Percentiles rank a stretch among this genome's conserved stretches.
phyloP scores from a whole-genome alignment of 2,888 invertebrate species.

The Hofmannophila pseudospretella region DNA sequence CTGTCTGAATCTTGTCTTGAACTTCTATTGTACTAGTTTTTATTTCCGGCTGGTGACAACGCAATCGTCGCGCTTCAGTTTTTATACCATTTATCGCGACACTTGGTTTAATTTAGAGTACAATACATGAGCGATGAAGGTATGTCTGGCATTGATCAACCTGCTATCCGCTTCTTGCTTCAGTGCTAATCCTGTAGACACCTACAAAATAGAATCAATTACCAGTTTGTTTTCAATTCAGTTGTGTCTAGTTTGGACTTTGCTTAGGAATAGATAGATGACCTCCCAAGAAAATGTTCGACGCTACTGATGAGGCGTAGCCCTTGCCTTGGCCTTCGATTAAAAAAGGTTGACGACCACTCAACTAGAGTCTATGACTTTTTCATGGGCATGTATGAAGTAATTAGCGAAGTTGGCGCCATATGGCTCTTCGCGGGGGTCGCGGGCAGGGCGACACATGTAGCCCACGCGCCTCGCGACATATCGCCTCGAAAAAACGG shows the following conservation, averaged over 20 bases:
- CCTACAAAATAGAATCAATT: too few relatives aligned
- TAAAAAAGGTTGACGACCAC: slow-evolving; percentile 3
- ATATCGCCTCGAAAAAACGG: slow-evolving; percentile 47
- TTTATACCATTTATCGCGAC: slow-evolving; percentile 20
- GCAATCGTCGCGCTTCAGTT: slow-evolving; percentile 13
- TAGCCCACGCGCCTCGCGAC: slow-evolving; percentile 52
- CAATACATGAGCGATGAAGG: too few relatives aligned
- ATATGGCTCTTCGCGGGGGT: slow-evolving; percentile 65
- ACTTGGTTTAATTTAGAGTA: neutral
- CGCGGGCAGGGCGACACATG: slow-evolving; percentile 54
- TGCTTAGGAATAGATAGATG: too few relatives aligned
- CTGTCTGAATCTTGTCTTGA: slow-evolving; percentile 51
- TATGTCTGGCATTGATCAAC: too few relatives aligned
- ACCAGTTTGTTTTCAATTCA: too few relatives aligned
- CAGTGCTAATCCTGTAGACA: too few relatives aligned
- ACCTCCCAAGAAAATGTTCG: too few relatives aligned
- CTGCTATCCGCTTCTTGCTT: too few relatives aligned
- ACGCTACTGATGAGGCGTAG: too few relatives aligned
- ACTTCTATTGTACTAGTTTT: slow-evolving; percentile 42
- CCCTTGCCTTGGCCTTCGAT: neutral
- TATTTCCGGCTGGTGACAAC: slow-evolving; percentile 45
- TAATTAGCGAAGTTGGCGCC: slow-evolving; percentile 68
- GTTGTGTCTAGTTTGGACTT: too few relatives aligned
- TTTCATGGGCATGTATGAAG: slow-evolving; percentile 32
- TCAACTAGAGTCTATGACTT: slow-evolving; percentile 1